Percentiles rank a stretch among this genome's conserved stretches.
These are phyloP conservation scores for Torymus tubicola DNA, from an alignment of 2,888 invertebrate genomes.

Conservation along the genomic window DNA sequence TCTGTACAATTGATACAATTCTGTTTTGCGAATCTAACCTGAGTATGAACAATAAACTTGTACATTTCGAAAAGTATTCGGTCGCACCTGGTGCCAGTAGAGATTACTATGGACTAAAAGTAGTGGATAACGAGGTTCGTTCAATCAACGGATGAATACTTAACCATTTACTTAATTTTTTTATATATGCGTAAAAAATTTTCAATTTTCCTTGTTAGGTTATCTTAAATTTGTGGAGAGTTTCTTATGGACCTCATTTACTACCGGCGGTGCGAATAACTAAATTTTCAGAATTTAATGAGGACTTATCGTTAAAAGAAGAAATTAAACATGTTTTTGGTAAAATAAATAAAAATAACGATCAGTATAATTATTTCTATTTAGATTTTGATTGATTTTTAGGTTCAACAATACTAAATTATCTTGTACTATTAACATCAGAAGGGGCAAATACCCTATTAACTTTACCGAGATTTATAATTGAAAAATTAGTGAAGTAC, in stretches of 20 bases:
- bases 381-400: background rate
- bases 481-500: conserved; percentile 60
- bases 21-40: conserved; percentile 30
- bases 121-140: conserved; percentile 65
- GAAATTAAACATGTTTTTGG: conserved; percentile 69
- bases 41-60: conserved; percentile 64
- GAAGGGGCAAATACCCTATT: conserved; percentile 60
- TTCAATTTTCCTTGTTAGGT: conserved; percentile 62
- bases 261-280: conserved; percentile 61
- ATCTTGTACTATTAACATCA: conserved; percentile 58
- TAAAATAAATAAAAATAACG: conserved; percentile 52
- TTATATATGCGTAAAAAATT: too few relatives aligned
- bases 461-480: conserved; percentile 62
- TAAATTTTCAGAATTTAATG: conserved; percentile 64
- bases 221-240: conserved; percentile 68
- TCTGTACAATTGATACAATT: conserved; percentile 5
- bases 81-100: conserved; percentile 71
- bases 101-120: conserved; percentile 71
- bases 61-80: conserved; percentile 69
- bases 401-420: conserved; percentile 61
- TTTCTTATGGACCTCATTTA: conserved; percentile 70
- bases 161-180: too few relatives aligned
- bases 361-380: background rate
- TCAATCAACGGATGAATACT: background rate
- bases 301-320: conserved; percentile 64